A percentile compares a stretch with the other conserved stretches of the same genome.
Evolutionary conservation across 1,140 invertebrate genomes (phyloP).

Genomic region (Drosophila nasuta): DNA sequence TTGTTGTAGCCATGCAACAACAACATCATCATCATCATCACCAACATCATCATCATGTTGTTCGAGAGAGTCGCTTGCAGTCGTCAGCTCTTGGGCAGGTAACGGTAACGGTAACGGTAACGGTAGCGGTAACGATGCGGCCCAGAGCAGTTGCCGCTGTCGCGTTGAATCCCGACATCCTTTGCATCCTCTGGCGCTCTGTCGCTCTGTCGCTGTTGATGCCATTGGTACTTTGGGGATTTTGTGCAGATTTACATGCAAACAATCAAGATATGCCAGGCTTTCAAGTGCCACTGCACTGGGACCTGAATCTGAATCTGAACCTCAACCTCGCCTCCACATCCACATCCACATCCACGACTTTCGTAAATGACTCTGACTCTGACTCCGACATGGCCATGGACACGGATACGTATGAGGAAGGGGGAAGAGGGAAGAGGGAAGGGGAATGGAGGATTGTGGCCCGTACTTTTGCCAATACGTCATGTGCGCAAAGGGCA

Average conservation of each 20-base stretch:
- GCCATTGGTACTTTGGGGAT: constrained; percentile 77
- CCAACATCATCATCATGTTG: constrained; percentile 9
- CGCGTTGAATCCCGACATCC: constrained; percentile 23
- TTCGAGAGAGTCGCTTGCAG: not conserved
- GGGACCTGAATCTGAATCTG: constrained; percentile 56
- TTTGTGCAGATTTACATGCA: constrained; percentile 83
- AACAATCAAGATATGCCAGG: constrained; percentile 80
- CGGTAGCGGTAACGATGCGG: constrained; percentile 42
- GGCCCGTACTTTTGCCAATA: constrained; percentile 64
- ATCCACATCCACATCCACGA: not conserved
- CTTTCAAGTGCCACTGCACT: constrained; percentile 72
- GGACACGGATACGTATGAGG: not conserved
- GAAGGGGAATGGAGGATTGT: constrained; percentile 16
- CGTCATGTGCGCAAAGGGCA: constrained; percentile 55
- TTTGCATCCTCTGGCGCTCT: constrained; percentile 43
- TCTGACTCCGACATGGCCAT: constrained; percentile 1
- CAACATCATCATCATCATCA: constrained; percentile 8
- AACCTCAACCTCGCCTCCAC: not conserved
- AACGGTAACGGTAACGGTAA: constrained; percentile 36
- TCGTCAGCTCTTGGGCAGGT: constrained; percentile 6
- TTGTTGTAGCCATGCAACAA: constrained; percentile 38
- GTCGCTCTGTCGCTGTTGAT: constrained; percentile 48
- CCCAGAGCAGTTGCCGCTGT: constrained; percentile 35
- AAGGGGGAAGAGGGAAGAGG: not conserved
- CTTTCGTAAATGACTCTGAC: not conserved